Evolutionary conservation across 2,888 invertebrate species (phyloP), one percentile per base, ranked within the genome.

Genomic region (Apoderus coryli): DNA sequence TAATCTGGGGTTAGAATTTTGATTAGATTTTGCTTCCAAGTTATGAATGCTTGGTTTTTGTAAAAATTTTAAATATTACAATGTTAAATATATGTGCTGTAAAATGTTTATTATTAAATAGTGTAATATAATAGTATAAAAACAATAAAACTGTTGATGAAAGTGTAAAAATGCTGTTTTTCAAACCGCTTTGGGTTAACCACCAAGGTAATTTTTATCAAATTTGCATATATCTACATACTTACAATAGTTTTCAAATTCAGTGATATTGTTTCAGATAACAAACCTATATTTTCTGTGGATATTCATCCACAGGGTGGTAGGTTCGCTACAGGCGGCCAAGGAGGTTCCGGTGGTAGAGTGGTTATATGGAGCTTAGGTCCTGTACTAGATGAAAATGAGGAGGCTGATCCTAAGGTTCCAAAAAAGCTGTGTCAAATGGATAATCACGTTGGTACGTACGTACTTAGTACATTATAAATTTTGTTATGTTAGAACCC

Each of bases 271-370:
- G 26, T 39, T 38, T 23, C 35, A 62, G 59, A 67, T 75, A 88
- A 82, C 54, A 82, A 84, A 57, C 84, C 93, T 26, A 93, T 96
- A 60, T 95, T 92, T 63, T 92, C 93, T 22, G 77, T 95, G 52
- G 95, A 96, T 60, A 85, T 96, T 42, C 95, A 96, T 63, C 93
- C 93, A 15, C 85, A 90, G 65, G 92, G 90, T 23, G 79, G 80
- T 41, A 70, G 92, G 48, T 90, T 95, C 61, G 95, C 89, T 10
- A 90, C 90, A 11, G 90, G 90, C 3, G 90, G 90, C 0, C 89
- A 89, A 63, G 85, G 85, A 4, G 84, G 80, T 33, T 85, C 84
- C 58, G 84, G 84, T 14, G 93, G 95, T 0, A 67, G 89, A 33
- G 82, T 95, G 34, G 84, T 88, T 32, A 84, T 96, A 40, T 96